Evolutionary conservation across 2,888 invertebrate species (phyloP).

Genomic region (Galerucella nymphaeae): DNA sequence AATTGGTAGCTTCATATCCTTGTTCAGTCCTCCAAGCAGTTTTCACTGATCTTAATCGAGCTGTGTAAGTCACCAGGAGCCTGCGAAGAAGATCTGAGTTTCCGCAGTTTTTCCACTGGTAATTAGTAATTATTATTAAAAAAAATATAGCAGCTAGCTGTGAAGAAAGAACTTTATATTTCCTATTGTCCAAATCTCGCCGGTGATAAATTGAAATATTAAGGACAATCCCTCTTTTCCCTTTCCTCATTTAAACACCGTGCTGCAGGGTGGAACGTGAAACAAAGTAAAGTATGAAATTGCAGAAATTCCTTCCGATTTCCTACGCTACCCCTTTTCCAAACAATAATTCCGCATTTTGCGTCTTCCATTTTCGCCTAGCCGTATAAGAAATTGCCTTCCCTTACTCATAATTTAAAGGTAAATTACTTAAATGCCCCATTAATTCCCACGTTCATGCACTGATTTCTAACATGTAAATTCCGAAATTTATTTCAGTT

Average conservation of each 20-base stretch:
- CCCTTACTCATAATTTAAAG: constrained; percentile 60
- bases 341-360: constrained; percentile 50
- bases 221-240: not conserved
- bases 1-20: too few species aligned
- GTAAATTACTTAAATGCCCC: constrained; percentile 62
- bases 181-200: not conserved
- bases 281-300: constrained; percentile 40
- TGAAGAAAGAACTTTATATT: too few species aligned
- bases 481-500: constrained; percentile 37
- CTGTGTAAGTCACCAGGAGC: too few species aligned
- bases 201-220: not conserved
- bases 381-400: constrained; percentile 52
- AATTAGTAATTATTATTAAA: too few species aligned
- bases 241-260: constrained; percentile 19
- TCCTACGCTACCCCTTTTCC: constrained; percentile 16
- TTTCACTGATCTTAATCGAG: too few species aligned
- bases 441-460: constrained; percentile 61
- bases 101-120: too few species aligned
- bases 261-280: constrained; percentile 4
- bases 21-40: too few species aligned
- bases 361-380: constrained; percentile 30
- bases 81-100: too few species aligned
- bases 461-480: constrained; percentile 49
- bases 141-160: too few species aligned
- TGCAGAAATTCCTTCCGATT: constrained; percentile 36